Evolutionary conservation across 2,113 vertebrate species (phyloP).

Genomic region (Amblyopsis rosae): DNA sequence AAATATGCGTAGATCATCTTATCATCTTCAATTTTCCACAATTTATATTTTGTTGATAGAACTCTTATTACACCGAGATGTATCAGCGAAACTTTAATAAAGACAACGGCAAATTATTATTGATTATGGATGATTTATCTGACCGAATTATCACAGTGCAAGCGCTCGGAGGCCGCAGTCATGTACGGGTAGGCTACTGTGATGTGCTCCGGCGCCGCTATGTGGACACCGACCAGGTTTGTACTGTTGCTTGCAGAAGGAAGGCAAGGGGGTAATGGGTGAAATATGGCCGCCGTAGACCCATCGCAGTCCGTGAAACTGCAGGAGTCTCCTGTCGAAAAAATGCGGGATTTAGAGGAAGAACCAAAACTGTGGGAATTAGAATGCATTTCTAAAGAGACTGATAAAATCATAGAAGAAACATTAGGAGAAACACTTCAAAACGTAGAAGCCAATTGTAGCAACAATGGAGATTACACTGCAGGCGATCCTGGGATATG

Average conservation of each 20-base stretch:
- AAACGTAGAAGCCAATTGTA: conserved; percentile 16
- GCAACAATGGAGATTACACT: conserved; percentile 19
- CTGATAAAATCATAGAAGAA: conserved; percentile 1
- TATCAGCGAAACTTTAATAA: conserved; percentile 69
- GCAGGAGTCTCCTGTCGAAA: conserved; percentile 47
- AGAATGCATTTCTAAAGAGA: not conserved
- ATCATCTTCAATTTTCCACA: conserved; percentile 68
- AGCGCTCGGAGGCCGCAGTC: too few species aligned
- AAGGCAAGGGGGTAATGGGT: conserved; percentile 64
- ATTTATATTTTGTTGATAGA: conserved; percentile 71
- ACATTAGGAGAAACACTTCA: conserved; percentile 8
- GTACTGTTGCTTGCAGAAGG: conserved; percentile 9
- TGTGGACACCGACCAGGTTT: not conserved
- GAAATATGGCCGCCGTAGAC: conserved; percentile 77
- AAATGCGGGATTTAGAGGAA: conserved; percentile 39
- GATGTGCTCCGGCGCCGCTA: not conserved
- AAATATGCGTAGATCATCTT: conserved; percentile 64
- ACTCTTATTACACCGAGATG: conserved; percentile 64
- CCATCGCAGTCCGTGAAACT: conserved; percentile 57
- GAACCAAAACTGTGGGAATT: conserved; percentile 14
- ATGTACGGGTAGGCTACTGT: too few species aligned
- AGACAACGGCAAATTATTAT: conserved; percentile 44
- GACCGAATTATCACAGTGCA: too few species aligned
- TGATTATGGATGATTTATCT: too few species aligned
- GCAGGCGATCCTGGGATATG: conserved; percentile 55